A percentile compares a stretch with the other conserved stretches of the same genome.
These are phyloP conservation scores for Denticeps clupeoides DNA, from an alignment of 2,797 vertebrate genomes.

Conservation along the genomic window DNA sequence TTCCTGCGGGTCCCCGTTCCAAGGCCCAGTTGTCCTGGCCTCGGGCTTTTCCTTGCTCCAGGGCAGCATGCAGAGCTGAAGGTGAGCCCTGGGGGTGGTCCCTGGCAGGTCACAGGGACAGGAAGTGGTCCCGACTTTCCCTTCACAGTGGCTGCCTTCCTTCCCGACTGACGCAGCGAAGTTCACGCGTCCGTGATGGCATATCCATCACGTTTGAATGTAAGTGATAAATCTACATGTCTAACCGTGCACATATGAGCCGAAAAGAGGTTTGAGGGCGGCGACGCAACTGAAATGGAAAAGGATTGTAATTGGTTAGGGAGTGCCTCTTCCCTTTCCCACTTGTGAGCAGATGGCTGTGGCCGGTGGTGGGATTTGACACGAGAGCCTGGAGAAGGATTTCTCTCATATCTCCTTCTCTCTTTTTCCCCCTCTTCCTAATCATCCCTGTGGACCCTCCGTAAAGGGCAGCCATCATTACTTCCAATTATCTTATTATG, in stretches of 20 bases:
- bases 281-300: not conserved
- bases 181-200: too few species aligned
- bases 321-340: conserved; percentile 3
- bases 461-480: conserved; percentile 38
- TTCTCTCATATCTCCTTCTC: conserved; percentile 1
- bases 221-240: not conserved
- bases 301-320: conserved; percentile 20
- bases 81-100: not conserved
- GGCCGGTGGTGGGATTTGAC: conserved; percentile 29
- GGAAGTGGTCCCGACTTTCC: conserved; percentile 3
- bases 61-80: not conserved
- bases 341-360: conserved; percentile 17
- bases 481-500: conserved; percentile 41
- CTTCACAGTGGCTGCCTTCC: not conserved
- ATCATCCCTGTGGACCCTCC: conserved; percentile 11
- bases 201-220: too few species aligned
- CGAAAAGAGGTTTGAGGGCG: not conserved
- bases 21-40: conserved; percentile 16
- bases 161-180: too few species aligned
- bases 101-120: not conserved
- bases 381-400: conserved; percentile 2
- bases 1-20: conserved; percentile 18
- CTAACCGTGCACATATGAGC: not conserved
- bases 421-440: conserved; percentile 10
- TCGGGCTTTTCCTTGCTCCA: not conserved